Base-by-base conservation (phyloP, 2,797 vertebrate species). In the Coracias cyanogaster region DNA sequence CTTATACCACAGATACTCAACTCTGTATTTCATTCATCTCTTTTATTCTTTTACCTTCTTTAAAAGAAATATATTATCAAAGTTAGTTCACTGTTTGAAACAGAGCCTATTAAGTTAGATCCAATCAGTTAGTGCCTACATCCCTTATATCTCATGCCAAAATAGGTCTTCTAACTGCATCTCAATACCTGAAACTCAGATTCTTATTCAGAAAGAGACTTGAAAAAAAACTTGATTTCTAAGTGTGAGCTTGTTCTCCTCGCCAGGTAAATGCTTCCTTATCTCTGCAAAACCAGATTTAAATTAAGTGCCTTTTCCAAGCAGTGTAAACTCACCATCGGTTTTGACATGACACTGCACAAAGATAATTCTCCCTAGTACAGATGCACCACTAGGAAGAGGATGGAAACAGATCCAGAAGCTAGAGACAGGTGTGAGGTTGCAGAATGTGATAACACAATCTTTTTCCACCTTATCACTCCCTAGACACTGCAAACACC, bases 391-490 rank as follows among this genome's bases (percentile, higher is more conserved):
- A 41, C 37, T 11, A 58, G 45, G 46, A 94, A 87, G 76, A 66
- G 71, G 28, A 89, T 41, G 17, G 79, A 64, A 96, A 83, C 51
- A 88, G 46, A 80, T 60, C 58, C 81, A 95, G 85, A 66, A 89
- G 86, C 28, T 6, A 89, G 33, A 93, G 61, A 86, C 15, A 93
- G 69, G 71, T 93, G 96, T 94, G 88, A 96, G 87, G 83, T 31
- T 82, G 74, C 41, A 95, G 80, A 84, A 92, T 33, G 37, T 69
- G 91, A 89, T 83, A 96, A 93, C 24, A 81, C n/a, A 76, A 73
- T 54, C 61, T 70, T 85, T 93, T 92, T 85, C 80, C 79, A 73
- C 74, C 79, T 95, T 91, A 93, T 85, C 41, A 28, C 73, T 97
- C 72, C 52, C 64, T 74, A 67, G 46, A 82, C 72, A 74, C 85